Percentiles rank a stretch among this genome's conserved stretches.
phyloP scores from a whole-genome alignment of 35 echinoderm and acorn worm genomes.

The Amphiura filiformis region DNA sequence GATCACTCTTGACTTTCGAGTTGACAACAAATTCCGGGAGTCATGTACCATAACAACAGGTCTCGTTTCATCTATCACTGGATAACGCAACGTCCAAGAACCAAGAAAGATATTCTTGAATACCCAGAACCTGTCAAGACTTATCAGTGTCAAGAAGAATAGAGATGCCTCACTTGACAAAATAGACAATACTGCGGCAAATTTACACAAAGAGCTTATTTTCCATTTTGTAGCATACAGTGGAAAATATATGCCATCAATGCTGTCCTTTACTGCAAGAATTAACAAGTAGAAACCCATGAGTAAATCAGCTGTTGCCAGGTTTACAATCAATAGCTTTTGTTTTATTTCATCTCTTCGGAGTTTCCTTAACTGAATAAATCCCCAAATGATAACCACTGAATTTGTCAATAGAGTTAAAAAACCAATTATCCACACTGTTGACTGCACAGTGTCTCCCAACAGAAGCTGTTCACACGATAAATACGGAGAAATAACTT shows the following conservation, averaged over 20 bases:
- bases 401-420: neutral
- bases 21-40: too few relatives aligned
- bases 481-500: neutral
- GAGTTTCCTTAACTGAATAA: neutral
- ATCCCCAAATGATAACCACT: neutral
- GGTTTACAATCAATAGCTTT: conserved; percentile 18
- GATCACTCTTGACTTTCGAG: too few relatives aligned
- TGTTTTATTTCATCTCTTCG: neutral
- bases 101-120: neutral
- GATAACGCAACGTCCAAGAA: too few relatives aligned
- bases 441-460: neutral
- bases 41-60: too few relatives aligned
- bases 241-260: conserved; percentile 1
- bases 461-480: neutral
- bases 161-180: conserved; percentile 52
- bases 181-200: conserved; percentile 35
- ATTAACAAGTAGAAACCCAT: conserved; percentile 53
- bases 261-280: conserved; percentile 8
- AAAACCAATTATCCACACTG: neutral
- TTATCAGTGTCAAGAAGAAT: conserved; percentile 41
- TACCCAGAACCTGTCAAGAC: conserved; percentile 31
- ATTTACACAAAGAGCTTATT: conserved; percentile 11
- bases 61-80: too few relatives aligned
- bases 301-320: conserved; percentile 27
- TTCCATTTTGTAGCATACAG: conserved; percentile 35